Evolutionary conservation across 2,888 invertebrate species (phyloP).

Genomic region (Graphium colonna): DNA sequence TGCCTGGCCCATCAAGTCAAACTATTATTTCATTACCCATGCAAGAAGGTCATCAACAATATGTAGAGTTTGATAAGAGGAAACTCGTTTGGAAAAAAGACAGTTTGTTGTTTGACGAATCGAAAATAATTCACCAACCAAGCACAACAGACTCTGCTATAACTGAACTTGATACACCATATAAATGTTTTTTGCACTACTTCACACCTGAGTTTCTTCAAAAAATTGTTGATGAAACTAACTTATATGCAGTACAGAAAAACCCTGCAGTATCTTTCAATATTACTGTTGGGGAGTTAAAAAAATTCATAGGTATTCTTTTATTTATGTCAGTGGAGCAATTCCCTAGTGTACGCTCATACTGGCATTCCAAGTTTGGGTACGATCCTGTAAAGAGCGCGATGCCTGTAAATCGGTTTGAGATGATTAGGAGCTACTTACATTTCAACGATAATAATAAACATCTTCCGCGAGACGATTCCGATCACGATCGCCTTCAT

Average conservation of each 20-base stretch:
- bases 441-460: slow-evolving; percentile 39
- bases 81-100: slow-evolving; percentile 31
- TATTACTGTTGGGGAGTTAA: slow-evolving; percentile 22
- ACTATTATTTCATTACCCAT: slow-evolving; percentile 29
- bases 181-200: slow-evolving; percentile 23
- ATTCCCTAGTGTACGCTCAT: slow-evolving; percentile 31
- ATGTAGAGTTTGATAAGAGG: slow-evolving; percentile 30
- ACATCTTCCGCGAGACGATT: slow-evolving; percentile 32
- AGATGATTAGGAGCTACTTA: slow-evolving; percentile 23
- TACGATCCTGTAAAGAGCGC: slow-evolving; percentile 27
- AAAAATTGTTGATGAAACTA: slow-evolving; percentile 28
- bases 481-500: slow-evolving; percentile 30
- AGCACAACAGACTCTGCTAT: slow-evolving; percentile 28
- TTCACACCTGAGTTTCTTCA: slow-evolving; percentile 1
- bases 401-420: slow-evolving; percentile 30
- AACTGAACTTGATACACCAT: slow-evolving; percentile 22
- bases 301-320: slow-evolving; percentile 27
- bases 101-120: slow-evolving; percentile 27
- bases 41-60: slow-evolving; percentile 26
- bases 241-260: slow-evolving; percentile 26
- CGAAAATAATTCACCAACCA: slow-evolving; percentile 27
- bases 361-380: slow-evolving; percentile 30
- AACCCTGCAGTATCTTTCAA: slow-evolving; percentile 22
- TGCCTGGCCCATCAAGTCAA: too few relatives aligned
- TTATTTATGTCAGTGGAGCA: slow-evolving; percentile 33